Evolutionary conservation across 2,888 invertebrate genomes (phyloP).

Genomic region (Callimorpha dominula): DNA sequence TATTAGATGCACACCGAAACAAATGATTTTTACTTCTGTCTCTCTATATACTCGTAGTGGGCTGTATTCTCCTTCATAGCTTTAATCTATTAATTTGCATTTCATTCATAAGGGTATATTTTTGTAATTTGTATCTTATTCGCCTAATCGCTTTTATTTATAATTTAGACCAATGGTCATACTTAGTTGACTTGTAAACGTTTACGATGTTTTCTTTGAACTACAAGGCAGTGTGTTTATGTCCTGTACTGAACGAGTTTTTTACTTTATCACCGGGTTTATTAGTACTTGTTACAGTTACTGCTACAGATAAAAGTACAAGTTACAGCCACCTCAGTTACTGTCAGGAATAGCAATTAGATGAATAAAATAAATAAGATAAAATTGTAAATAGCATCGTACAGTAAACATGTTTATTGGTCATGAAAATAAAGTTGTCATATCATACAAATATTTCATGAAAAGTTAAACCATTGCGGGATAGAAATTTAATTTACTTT

Average conservation of each 20-base stretch:
- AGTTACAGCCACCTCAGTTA: constrained; percentile 34
- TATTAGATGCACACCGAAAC: neutral
- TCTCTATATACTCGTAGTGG: neutral
- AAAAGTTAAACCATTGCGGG: no score
- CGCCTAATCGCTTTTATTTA: constrained; percentile 31
- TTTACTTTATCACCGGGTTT: constrained; percentile 75
- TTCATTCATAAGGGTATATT: neutral
- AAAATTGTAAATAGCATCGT: constrained; percentile 44
- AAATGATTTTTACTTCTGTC: neutral
- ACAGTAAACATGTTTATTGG: constrained; percentile 49
- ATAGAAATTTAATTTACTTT: no score
- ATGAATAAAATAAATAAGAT: constrained; percentile 49
- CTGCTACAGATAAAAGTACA: constrained; percentile 56
- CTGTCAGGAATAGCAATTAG: constrained; percentile 44
- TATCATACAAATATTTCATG: no score
- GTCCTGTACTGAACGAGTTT: constrained; percentile 72
- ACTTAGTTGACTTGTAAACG: constrained; percentile 74
- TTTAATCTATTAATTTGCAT: neutral
- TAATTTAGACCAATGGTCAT: constrained; percentile 35
- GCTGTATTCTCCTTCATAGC: neutral
- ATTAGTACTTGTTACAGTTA: constrained; percentile 66
- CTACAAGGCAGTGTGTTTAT: constrained; percentile 74
- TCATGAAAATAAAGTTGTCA: neutral
- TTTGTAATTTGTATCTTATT: neutral
- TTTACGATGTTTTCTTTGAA: constrained; percentile 81